These are phyloP conservation scores for Drosophila sucinea DNA, from an alignment of 1,140 invertebrate genomes.

Conservation along the genomic window DNA sequence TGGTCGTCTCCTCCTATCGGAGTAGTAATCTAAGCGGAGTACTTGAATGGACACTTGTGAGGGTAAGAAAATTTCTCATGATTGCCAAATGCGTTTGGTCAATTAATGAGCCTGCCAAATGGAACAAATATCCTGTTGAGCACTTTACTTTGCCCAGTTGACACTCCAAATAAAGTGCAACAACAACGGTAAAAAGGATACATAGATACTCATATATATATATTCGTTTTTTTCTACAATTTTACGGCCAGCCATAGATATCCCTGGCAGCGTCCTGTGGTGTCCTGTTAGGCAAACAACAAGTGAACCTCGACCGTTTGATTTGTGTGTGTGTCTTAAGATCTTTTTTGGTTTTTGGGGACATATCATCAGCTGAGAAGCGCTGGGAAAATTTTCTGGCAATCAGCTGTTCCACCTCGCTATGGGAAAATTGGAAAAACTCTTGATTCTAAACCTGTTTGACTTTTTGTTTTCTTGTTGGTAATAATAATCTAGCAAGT, in stretches of 20 bases:
- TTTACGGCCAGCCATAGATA: slow-evolving; percentile 80
- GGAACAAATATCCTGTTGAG: slow-evolving; percentile 73
- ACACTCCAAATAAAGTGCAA: slow-evolving; percentile 79
- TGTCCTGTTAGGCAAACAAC: slow-evolving; percentile 74
- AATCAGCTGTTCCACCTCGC: slow-evolving; percentile 70
- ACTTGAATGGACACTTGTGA: slow-evolving; percentile 75
- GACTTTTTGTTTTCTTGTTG: slow-evolving; percentile 68
- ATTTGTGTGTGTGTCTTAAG: slow-evolving; percentile 36
- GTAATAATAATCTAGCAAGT: slow-evolving; percentile 40
- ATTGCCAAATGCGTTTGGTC: slow-evolving; percentile 69
- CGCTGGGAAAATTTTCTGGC: slow-evolving; percentile 74
- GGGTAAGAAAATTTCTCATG: slow-evolving; percentile 68
- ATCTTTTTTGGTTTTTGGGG: slow-evolving; percentile 12
- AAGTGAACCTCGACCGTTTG: slow-evolving; percentile 55
- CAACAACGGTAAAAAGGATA: slow-evolving; percentile 65
- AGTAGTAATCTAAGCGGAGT: slow-evolving; percentile 61
- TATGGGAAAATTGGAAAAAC: slow-evolving; percentile 64
- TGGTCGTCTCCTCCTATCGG: slow-evolving; percentile 55
- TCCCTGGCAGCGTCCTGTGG: slow-evolving; percentile 75
- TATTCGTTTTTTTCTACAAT: slow-evolving; percentile 20
- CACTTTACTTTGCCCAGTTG: slow-evolving; percentile 64
- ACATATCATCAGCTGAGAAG: slow-evolving; percentile 61
- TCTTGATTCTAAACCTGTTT: slow-evolving; percentile 67
- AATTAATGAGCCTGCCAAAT: slow-evolving; percentile 62
- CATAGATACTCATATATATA: slow-evolving; percentile 9